Conservation (phyloP, 2,797 vertebrate species). For the Simalia tracyae region DNA sequence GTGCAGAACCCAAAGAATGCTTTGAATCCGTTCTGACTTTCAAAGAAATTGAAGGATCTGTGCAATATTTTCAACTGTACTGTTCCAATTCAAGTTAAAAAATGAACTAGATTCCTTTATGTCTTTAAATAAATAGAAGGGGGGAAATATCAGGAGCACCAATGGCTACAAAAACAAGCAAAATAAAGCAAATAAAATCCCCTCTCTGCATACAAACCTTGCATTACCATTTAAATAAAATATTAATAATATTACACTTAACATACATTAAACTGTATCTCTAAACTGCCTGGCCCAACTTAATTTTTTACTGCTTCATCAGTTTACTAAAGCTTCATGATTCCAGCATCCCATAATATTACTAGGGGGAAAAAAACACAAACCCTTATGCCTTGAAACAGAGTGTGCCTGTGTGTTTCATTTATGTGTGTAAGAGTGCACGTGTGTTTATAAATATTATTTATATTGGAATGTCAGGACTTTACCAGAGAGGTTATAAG, state of each 20-base stretch:
- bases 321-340: slow-evolving; percentile 28
- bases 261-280: slow-evolving; percentile 45
- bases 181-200: not conserved
- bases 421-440: not conserved
- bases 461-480: slow-evolving; percentile 39
- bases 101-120: not conserved
- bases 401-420: not conserved
- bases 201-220: slow-evolving; percentile 5
- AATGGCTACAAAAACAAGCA: not conserved
- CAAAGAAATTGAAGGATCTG: slow-evolving; percentile 1
- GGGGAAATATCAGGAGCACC: not conserved
- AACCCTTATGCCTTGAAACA: not conserved
- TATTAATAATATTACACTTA: slow-evolving; percentile 46
- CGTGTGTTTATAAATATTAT: slow-evolving; percentile 6
- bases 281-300: slow-evolving; percentile 16
- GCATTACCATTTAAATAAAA: slow-evolving; percentile 51
- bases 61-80: not conserved
- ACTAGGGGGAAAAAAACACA: not conserved
- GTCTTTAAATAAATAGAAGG: not conserved
- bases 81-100: not conserved
- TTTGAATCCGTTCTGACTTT: not conserved
- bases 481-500: slow-evolving; percentile 17
- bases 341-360: not conserved
- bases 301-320: slow-evolving; percentile 23
- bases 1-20: not conserved